Percentiles rank a stretch among this genome's conserved stretches.
Evolutionary conservation across 1,140 invertebrate genomes (phyloP).

Genomic region (Drosophila sturtevanti): DNA sequence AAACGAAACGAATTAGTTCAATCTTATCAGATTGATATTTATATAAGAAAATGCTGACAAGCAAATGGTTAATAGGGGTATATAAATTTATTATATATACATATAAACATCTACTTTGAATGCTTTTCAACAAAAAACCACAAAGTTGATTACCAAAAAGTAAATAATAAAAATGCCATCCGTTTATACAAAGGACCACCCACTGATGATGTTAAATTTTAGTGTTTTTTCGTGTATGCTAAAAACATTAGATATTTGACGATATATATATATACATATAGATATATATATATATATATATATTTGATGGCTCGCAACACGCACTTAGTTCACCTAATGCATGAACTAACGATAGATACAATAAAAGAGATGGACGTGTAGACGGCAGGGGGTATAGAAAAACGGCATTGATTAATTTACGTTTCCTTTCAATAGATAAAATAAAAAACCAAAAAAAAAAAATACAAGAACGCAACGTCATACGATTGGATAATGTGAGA

Average conservation of each 20-base stretch:
- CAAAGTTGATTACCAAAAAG: background rate
- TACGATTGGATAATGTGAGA: slow-evolving; percentile 58
- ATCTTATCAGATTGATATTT: too few species aligned
- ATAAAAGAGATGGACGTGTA: slow-evolving; percentile 10
- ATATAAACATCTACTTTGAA: too few species aligned
- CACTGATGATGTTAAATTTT: background rate
- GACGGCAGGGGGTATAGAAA: slow-evolving; percentile 30
- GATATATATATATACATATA: background rate
- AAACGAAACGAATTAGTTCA: too few species aligned
- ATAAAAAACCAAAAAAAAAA: slow-evolving; percentile 56
- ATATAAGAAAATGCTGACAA: too few species aligned
- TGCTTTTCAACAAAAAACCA: too few species aligned
- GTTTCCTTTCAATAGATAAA: slow-evolving; percentile 58
- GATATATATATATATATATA: too few species aligned
- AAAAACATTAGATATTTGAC: background rate
- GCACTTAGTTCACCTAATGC: background rate
- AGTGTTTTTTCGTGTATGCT: background rate
- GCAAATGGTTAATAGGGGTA: too few species aligned
- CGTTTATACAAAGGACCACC: background rate
- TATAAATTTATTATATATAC: too few species aligned
- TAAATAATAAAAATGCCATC: background rate
- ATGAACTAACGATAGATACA: slow-evolving; percentile 15
- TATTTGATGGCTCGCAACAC: slow-evolving; percentile 1
- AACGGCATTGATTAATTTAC: slow-evolving; percentile 78
- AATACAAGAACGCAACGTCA: slow-evolving; percentile 33